phyloP scores from a whole-genome alignment of 2,888 invertebrate species.

The Idaea straminata region DNA sequence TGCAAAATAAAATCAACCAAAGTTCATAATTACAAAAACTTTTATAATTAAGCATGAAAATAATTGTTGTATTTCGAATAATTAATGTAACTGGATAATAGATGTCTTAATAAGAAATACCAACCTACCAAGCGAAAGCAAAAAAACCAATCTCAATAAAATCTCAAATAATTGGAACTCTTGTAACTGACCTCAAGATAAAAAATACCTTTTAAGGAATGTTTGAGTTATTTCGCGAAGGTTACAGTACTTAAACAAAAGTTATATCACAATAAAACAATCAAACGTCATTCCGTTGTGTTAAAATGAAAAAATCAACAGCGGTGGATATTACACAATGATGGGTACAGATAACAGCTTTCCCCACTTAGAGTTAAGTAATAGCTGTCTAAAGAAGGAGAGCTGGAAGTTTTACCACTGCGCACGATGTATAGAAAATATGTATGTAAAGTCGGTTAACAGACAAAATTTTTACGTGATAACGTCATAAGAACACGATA shows the following conservation, averaged over 20 bases:
- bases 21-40: too few species aligned
- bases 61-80: background rate
- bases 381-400: slow-evolving; percentile 2
- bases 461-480: too few species aligned
- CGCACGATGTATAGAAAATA: slow-evolving; percentile 23
- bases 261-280: slow-evolving; percentile 2
- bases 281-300: background rate
- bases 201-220: background rate
- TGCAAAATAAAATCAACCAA: too few species aligned
- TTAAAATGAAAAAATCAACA: slow-evolving; percentile 1
- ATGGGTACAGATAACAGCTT: slow-evolving; percentile 12
- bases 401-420: slow-evolving; percentile 12
- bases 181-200: background rate
- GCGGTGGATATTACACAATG: slow-evolving; percentile 2
- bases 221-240: background rate
- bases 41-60: background rate
- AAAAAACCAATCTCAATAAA: background rate
- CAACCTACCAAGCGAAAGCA: background rate
- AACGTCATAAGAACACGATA: too few species aligned
- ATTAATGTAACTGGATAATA: background rate
- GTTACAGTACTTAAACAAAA: background rate
- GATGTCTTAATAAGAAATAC: background rate
- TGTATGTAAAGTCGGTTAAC: slow-evolving; percentile 10
- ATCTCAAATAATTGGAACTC: background rate
- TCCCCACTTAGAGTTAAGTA: slow-evolving; percentile 17